These are phyloP conservation scores for Caenorhabditis sp. DNA, from an alignment of 2,888 invertebrate species.

Conservation along the genomic window DNA sequence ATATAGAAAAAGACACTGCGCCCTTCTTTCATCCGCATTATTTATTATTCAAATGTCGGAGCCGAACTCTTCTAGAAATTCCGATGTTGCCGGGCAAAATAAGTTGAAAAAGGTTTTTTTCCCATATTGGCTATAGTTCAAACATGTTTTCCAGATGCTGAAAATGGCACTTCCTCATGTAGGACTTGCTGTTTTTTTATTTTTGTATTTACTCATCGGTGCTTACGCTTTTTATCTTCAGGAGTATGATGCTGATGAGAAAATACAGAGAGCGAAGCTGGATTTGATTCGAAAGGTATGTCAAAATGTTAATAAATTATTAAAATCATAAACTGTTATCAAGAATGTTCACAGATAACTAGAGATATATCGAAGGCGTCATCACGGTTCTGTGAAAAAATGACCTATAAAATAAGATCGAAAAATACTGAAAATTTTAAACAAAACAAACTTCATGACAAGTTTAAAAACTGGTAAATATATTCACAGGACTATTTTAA, in stretches of 20 bases:
- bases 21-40: neutral
- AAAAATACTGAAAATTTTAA: neutral
- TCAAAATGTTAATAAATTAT: neutral
- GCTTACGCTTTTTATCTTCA: constrained; percentile 62
- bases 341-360: neutral
- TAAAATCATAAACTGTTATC: neutral
- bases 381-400: too few relatives aligned
- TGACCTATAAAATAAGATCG: too few relatives aligned
- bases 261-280: constrained; percentile 55
- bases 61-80: constrained; percentile 28
- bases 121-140: too few relatives aligned
- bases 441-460: neutral
- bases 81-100: constrained; percentile 28
- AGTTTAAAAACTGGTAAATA: too few relatives aligned
- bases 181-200: constrained; percentile 62
- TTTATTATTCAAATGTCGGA: constrained; percentile 19
- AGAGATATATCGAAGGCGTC: constrained; percentile 3
- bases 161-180: constrained; percentile 69
- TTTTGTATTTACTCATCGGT: constrained; percentile 62
- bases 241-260: constrained; percentile 60
- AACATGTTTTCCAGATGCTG: constrained; percentile 47
- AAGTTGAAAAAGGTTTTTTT: constrained; percentile 26
- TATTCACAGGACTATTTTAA: too few relatives aligned
- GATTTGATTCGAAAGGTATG: constrained; percentile 46
- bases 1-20: neutral